Evolutionary conservation across 2,888 invertebrate genomes (phyloP).

Genomic region (Drosophila acutilabella): DNA sequence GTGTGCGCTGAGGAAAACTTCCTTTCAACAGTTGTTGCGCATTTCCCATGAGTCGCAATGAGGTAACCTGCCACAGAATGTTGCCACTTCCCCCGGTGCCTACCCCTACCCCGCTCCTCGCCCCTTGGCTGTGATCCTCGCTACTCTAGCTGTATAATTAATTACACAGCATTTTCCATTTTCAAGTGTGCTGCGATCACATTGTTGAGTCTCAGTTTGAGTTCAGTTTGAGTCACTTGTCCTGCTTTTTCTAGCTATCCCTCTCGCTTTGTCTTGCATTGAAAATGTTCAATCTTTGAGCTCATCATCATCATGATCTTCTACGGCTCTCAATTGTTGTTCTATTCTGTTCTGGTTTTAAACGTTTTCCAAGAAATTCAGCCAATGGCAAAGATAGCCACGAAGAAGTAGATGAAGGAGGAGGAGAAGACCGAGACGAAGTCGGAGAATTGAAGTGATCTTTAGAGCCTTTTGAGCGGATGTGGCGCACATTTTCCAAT

Average conservation of each 20-base stretch:
- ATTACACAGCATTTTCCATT: conserved; percentile 80
- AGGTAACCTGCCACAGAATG: conserved; percentile 38
- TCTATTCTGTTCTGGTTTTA: conserved; percentile 58
- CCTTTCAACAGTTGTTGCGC: conserved; percentile 50
- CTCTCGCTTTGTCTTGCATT: conserved; percentile 42
- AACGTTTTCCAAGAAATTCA: conserved; percentile 75
- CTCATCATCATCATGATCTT: conserved; percentile 38
- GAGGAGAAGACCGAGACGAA: conserved; percentile 28
- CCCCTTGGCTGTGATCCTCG: conserved; percentile 19
- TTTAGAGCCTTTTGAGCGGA: conserved; percentile 64
- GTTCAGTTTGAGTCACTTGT: conserved; percentile 21
- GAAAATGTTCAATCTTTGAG: conserved; percentile 51
- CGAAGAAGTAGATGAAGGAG: conserved; percentile 26
- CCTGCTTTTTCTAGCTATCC: conserved; percentile 11
- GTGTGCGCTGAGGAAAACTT: conserved; percentile 60
- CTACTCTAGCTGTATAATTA: conserved; percentile 63
- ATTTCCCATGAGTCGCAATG: conserved; percentile 52
- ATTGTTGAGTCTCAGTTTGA: conserved; percentile 9
- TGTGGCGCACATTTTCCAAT: conserved; percentile 68
- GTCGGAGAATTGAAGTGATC: conserved; percentile 18
- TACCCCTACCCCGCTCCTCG: not conserved
- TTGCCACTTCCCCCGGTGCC: not conserved
- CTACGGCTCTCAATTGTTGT: conserved; percentile 25
- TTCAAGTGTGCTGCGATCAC: conserved; percentile 57
- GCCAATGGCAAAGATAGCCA: conserved; percentile 58